phyloP scores from a whole-genome alignment of 1,140 invertebrate species.

The Zaprionus ghesquierei region DNA sequence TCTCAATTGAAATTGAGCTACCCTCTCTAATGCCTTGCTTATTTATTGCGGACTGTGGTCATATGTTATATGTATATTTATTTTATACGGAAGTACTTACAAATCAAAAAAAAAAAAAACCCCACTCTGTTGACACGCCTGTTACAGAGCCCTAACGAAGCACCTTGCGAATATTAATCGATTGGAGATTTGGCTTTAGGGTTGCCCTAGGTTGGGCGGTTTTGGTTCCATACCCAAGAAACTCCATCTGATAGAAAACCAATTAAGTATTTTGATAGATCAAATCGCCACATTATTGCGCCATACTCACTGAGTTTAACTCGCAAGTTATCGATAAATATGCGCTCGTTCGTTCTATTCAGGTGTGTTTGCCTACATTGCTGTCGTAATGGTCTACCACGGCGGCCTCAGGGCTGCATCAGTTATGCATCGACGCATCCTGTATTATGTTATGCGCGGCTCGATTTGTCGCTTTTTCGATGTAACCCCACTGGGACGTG shows the following conservation, averaged over 20 bases:
- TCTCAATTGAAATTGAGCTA: conserved; percentile 22
- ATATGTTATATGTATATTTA: not conserved
- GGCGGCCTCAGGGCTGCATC: conserved; percentile 88
- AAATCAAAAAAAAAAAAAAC: not conserved
- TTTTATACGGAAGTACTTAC: not conserved
- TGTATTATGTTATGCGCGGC: conserved; percentile 88
- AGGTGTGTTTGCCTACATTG: conserved; percentile 88
- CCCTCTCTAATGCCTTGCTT: conserved; percentile 1
- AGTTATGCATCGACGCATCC: conserved; percentile 87
- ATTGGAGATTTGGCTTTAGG: not conserved
- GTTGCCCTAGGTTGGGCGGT: not conserved
- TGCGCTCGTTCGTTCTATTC: conserved; percentile 2
- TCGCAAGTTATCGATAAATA: conserved; percentile 25
- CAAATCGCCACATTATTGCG: not conserved
- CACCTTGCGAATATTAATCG: conserved; percentile 24
- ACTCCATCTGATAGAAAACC: not conserved
- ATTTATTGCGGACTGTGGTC: conserved; percentile 4
- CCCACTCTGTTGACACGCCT: conserved; percentile 46
- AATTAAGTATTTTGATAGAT: not conserved
- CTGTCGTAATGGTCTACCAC: conserved; percentile 87
- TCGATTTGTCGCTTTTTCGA: conserved; percentile 92
- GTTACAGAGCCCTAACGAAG: conserved; percentile 51
- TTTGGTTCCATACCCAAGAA: not conserved
- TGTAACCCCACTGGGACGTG: conserved; percentile 91
- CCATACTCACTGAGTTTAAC: not conserved